phyloP scores from a whole-genome alignment of 1,140 invertebrate species.

The Drosophila micromelanica region DNA sequence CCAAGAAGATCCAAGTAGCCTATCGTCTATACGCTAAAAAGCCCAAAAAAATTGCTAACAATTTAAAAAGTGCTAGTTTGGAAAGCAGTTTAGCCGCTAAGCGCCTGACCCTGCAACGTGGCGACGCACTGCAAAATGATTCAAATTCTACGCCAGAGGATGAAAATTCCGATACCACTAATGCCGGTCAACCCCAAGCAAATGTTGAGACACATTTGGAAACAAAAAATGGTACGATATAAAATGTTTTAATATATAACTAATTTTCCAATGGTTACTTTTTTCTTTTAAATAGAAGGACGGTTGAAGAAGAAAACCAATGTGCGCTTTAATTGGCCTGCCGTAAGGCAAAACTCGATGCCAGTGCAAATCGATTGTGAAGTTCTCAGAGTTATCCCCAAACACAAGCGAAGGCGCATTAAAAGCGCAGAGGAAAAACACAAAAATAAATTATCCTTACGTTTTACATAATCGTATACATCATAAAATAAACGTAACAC shows the following conservation, averaged over 20 bases:
- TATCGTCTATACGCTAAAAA: conserved; percentile 53
- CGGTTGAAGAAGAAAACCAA: conserved; percentile 19
- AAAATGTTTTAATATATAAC: background rate
- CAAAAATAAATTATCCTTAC: background rate
- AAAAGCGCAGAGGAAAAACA: conserved; percentile 71
- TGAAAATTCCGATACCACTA: conserved; percentile 46
- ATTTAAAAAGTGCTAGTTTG: conserved; percentile 42
- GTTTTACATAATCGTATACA: background rate
- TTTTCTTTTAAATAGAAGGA: conserved; percentile 19
- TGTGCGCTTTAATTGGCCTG: conserved; percentile 58
- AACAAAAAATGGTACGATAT: conserved; percentile 36
- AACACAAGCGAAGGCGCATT: conserved; percentile 73
- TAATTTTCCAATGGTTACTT: background rate
- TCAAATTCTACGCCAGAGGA: conserved; percentile 77
- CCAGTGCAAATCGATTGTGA: conserved; percentile 83
- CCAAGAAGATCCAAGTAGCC: conserved; percentile 66
- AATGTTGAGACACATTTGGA: background rate
- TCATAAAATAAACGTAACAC: background rate
- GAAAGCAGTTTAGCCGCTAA: conserved; percentile 68
- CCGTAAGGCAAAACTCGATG: conserved; percentile 77
- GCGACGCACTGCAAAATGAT: conserved; percentile 74
- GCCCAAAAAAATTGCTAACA: conserved; percentile 27
- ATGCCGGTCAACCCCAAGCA: conserved; percentile 14
- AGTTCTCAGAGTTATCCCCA: conserved; percentile 75
- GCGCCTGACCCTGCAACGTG: conserved; percentile 73